Evolutionary conservation across 2,113 vertebrate species (phyloP), one percentile per base, ranked within the genome.

Genomic region (Spilogale gracilis): DNA sequence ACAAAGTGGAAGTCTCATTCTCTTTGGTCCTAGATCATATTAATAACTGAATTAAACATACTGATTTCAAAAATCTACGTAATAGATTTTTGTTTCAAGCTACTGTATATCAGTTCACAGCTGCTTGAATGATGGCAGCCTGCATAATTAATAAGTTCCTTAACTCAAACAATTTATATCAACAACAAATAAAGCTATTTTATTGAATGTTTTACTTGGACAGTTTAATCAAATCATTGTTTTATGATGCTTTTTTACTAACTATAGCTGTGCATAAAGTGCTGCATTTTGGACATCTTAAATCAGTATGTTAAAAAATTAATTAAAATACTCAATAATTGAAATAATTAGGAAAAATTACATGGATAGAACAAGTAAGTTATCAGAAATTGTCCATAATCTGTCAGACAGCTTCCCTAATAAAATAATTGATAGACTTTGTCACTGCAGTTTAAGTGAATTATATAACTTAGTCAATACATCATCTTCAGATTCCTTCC

Each of bases 281-380:
- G 78, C 58, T 85, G 27, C 48, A 65, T 13, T 87, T 50, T 84
- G 79, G 45, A 73, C 18, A 84, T 67, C 16, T 63, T 50, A 52
- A 73, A 14, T 79, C 12, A 92, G 88, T 79, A 80, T 48, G 7
- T 91, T 95, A 83, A 95, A 96, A 91, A 93, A 76, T 91, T 9
- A 69, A 83, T 45, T 48, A 61, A 81, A 93, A 87, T 88, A 9
- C 69, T 91, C 58, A 74, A 69, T 88, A 92, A 65, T 79, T 92
- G 17, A 95, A 80, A 43, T 88, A 91, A 83, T 88, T 91, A 60
- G 9, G 74, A 84, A 67, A 0, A 52, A 80, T 74, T 84, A 2
- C 13, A 56, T 48, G 7, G 10, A 20, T 78, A 91, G n/a, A 96
- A 63, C 20, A 45, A 74, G 67, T 89, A 78, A 65, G 25, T 71